Percentiles rank a stretch among this genome's conserved stretches.
Conservation (phyloP, 1,140 invertebrate species). For the Asbolus verrucosus region DNA sequence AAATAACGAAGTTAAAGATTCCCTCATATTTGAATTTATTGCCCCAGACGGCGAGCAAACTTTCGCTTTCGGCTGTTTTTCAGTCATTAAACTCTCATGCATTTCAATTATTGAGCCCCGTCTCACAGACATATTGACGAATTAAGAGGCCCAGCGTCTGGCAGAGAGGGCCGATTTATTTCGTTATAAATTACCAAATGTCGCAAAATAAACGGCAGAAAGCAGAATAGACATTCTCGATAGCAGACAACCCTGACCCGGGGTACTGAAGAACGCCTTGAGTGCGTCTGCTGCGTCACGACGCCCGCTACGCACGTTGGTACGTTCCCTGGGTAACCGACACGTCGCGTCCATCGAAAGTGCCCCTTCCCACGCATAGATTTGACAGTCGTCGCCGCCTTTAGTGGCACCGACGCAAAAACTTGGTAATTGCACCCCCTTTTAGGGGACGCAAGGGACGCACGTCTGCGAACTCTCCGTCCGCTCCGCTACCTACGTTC, state of each 20-base stretch:
- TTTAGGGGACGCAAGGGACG: slow-evolving; percentile 13
- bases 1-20: too few species aligned
- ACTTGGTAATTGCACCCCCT: slow-evolving; percentile 23
- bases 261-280: slow-evolving; percentile 41
- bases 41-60: too few species aligned
- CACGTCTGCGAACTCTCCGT: slow-evolving; percentile 19
- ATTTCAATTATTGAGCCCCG: slow-evolving; percentile 15
- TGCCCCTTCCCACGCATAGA: slow-evolving; percentile 40
- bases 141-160: neutral
- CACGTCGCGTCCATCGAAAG: slow-evolving; percentile 44
- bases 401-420: slow-evolving; percentile 7
- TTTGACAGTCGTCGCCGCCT: slow-evolving; percentile 27
- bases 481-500: slow-evolving; percentile 25
- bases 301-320: slow-evolving; percentile 39
- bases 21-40: too few species aligned
- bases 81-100: slow-evolving; percentile 10
- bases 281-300: slow-evolving; percentile 40
- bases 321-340: slow-evolving; percentile 45
- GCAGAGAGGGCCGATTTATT: neutral
- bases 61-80: slow-evolving; percentile 10
- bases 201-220: neutral
- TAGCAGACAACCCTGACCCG: slow-evolving; percentile 42
- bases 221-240: slow-evolving; percentile 13
- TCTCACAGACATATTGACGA: neutral
- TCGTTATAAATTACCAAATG: slow-evolving; percentile 15